These are phyloP conservation scores for Scrobipalpa atriplicella DNA, from an alignment of 2,888 invertebrate species.

Conservation along the genomic window DNA sequence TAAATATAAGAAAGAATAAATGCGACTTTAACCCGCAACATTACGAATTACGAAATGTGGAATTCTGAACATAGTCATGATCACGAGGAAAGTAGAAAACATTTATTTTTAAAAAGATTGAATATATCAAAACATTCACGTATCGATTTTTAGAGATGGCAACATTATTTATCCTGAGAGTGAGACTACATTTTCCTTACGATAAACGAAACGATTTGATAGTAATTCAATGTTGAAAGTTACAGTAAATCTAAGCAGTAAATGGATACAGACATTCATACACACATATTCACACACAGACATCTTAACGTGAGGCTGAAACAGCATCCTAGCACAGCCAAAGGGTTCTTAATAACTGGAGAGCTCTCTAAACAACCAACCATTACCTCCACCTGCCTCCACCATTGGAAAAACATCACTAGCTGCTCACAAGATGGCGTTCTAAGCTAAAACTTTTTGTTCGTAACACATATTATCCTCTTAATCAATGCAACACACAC, in stretches of 20 bases:
- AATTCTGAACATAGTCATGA: too few species aligned
- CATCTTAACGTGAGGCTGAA: conserved; percentile 28
- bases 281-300: conserved; percentile 32
- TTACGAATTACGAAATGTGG: background rate
- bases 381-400: background rate
- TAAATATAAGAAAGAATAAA: background rate
- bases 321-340: conserved; percentile 35
- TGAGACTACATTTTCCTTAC: background rate
- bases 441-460: background rate
- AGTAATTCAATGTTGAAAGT: background rate
- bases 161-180: background rate
- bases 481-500: conserved; percentile 11
- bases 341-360: conserved; percentile 16
- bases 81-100: too few species aligned
- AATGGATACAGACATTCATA: conserved; percentile 20
- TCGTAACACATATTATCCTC: background rate
- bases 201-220: background rate
- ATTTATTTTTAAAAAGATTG: too few species aligned
- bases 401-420: background rate
- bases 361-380: background rate
- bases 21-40: background rate
- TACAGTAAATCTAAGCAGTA: background rate
- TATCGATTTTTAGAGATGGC: background rate
- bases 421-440: conserved; percentile 18
- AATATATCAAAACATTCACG: background rate